Evolutionary conservation across 2,113 vertebrate species (phyloP).

Genomic region (Gallinago paraguaiae): DNA sequence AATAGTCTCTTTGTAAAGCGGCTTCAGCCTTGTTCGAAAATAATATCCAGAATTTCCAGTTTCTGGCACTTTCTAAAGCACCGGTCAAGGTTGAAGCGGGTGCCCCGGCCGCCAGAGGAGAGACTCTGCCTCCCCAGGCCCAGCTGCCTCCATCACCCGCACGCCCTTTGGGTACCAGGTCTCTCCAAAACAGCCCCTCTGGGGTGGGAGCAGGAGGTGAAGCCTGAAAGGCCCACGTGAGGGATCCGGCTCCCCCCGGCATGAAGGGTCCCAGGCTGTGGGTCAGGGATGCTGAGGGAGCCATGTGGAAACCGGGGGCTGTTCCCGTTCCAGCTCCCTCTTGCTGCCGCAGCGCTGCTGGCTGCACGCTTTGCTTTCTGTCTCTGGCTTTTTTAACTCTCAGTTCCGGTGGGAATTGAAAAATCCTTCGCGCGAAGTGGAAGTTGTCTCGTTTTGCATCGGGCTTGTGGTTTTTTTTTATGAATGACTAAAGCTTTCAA

Average conservation of each 20-base stretch:
- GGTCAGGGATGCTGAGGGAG: not conserved
- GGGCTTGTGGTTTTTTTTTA: not conserved
- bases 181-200: not conserved
- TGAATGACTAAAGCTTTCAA: constrained; percentile 9
- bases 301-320: rapidly evolving
- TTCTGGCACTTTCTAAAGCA: not conserved
- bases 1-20: constrained; percentile 8
- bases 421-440: not conserved
- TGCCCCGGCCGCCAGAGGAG: not conserved
- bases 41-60: not conserved
- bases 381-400: not conserved
- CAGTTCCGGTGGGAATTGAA: not conserved
- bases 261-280: rapidly evolving
- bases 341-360: not conserved
- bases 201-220: not conserved
- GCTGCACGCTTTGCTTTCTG: not conserved
- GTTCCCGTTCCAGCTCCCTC: not conserved
- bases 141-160: not conserved
- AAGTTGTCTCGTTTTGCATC: not conserved
- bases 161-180: rapidly evolving
- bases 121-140: rapidly evolving
- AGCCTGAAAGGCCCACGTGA: rapidly evolving
- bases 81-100: not conserved
- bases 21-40: not conserved
- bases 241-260: rapidly evolving